Percentiles rank a stretch among this genome's conserved stretches.
Conservation (phyloP, 2,113 vertebrate genomes). For the Larimichthys crocea region DNA sequence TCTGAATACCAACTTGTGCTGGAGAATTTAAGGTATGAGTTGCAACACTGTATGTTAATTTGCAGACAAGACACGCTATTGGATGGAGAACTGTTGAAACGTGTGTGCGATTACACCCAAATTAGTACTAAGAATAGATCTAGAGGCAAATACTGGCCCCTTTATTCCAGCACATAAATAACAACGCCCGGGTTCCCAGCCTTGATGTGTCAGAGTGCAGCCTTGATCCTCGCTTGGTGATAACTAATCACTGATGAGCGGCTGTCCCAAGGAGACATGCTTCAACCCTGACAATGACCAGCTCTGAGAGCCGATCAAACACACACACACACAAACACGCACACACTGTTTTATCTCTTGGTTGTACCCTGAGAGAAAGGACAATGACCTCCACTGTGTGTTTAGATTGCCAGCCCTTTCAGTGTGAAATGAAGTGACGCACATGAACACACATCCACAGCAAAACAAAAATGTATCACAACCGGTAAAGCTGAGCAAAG, state of each 20-base stretch:
- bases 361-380: not conserved
- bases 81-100: not conserved
- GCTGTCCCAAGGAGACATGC: conserved; percentile 17
- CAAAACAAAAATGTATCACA: not conserved
- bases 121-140: conserved; percentile 28
- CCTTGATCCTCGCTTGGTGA: conserved; percentile 40
- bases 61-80: not conserved
- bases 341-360: not conserved
- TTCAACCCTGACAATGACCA: conserved; percentile 37
- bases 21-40: not conserved
- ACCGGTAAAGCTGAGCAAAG: conserved; percentile 1
- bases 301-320: conserved; percentile 8
- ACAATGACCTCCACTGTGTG: conserved; percentile 24
- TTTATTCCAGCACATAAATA: conserved; percentile 39
- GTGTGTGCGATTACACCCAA: conserved; percentile 18
- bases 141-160: conserved; percentile 14
- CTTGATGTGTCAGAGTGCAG: conserved; percentile 35
- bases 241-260: conserved; percentile 34
- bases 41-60: not conserved
- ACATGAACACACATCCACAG: not conserved
- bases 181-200: conserved; percentile 4
- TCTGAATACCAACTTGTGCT: not conserved
- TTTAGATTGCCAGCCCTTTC: not conserved
- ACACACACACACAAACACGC: conserved; percentile 2
- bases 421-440: not conserved